phyloP scores from a whole-genome alignment of 2,113 vertebrate species.

The Lipotes vexillifer region DNA sequence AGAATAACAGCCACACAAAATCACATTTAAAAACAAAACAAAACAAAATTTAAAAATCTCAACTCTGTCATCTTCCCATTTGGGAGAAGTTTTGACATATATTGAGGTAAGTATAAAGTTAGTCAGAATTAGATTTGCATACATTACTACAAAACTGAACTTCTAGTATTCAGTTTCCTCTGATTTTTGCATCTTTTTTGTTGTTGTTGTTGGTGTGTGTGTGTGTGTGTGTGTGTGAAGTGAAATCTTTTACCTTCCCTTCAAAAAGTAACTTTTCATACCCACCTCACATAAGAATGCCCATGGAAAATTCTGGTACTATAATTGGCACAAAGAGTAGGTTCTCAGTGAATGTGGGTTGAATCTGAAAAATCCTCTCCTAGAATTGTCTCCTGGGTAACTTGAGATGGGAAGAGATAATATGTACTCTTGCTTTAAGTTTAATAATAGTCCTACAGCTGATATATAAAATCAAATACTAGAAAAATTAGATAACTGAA shows the following conservation, averaged over 20 bases:
- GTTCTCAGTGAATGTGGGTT: not conserved
- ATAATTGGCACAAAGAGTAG: not conserved
- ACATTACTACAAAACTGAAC: not conserved
- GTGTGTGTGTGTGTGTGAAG: not conserved
- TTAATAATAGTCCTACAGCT: not conserved
- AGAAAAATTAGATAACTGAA: conserved; percentile 6
- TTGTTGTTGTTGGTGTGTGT: no score
- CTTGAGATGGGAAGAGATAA: not conserved
- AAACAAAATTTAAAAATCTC: not conserved
- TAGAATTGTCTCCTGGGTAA: not conserved
- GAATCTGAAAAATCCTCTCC: not conserved
- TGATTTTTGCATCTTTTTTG: not conserved
- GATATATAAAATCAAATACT: not conserved
- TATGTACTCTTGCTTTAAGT: not conserved
- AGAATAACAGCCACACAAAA: not conserved
- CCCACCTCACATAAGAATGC: not conserved
- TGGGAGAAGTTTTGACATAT: not conserved
- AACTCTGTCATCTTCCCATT: not conserved
- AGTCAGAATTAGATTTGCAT: not conserved
- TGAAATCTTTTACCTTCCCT: not conserved
- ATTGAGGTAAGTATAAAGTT: not conserved
- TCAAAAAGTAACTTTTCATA: not conserved
- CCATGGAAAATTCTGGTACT: not conserved
- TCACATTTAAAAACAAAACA: not conserved
- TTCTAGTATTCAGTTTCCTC: not conserved